phyloP scores from a whole-genome alignment of 1,140 invertebrate genomes.

The Homarus americanus region DNA sequence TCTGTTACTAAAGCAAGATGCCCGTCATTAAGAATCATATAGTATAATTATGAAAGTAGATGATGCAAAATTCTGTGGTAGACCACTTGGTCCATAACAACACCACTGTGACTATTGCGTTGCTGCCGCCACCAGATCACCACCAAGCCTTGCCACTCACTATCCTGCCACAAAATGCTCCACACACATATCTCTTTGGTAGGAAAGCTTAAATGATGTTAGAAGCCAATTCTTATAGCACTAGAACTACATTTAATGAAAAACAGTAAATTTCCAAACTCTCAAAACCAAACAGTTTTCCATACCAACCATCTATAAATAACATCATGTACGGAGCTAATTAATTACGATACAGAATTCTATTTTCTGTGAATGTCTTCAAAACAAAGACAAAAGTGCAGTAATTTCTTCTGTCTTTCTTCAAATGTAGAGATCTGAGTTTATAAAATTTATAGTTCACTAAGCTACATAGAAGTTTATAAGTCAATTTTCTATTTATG shows the following conservation, averaged over 20 bases:
- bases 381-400: no score
- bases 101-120: constrained; percentile 61
- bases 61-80: constrained; percentile 41
- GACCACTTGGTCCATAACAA: constrained; percentile 23
- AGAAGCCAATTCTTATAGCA: neutral
- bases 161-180: constrained; percentile 23
- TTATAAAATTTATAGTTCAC: no score
- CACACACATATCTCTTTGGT: neutral
- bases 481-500: no score
- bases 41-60: neutral
- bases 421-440: no score
- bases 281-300: neutral
- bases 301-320: neutral
- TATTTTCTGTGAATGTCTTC: no score
- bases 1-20: constrained; percentile 5
- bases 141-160: constrained; percentile 52
- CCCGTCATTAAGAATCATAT: neutral
- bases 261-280: no score
- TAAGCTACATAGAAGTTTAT: no score
- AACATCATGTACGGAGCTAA: no score
- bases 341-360: no score
- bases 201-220: neutral
- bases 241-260: neutral
- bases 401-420: no score
- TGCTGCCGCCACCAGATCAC: constrained; percentile 63